Evolutionary conservation across 1,140 invertebrate genomes (phyloP), one percentile per base, ranked within the genome.

Genomic region (Aphidius ervi): DNA sequence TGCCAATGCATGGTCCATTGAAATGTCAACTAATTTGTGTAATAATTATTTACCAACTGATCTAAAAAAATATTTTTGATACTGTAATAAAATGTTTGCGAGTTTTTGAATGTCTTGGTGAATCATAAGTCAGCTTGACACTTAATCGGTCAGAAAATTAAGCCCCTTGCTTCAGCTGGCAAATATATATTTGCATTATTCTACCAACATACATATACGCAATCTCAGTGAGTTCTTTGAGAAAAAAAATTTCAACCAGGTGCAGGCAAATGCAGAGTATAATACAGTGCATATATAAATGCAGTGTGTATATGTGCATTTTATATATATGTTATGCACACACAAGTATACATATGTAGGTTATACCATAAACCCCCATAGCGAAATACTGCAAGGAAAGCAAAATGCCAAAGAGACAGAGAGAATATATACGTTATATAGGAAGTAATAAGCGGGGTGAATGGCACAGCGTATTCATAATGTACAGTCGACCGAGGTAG

Each of bases 401-500:
- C 23, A 31, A 31, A 31, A 31, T 31, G 23, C 39, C 52, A 63
- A 62, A 46, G 61, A 63, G 58, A 47, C 47, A 50, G 52, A 54
- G 63, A 52, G 57, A 59, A 48, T 59, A 47, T 59, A 47, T 31
- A 31, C 57, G 45, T 48, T 65, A 68, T 59, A 63, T 67, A 69
- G 64, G 68, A 70, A 70, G 69, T 68, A 72, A 70, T 72, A 71
- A 73, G 65, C 70, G 63, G 64, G 65, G 63, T 74, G 73, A 77
- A 74, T 74, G 69, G 72, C 61, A 48, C 57, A 65, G 62, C 64
- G 70, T 70, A 72, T 75, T 73, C 71, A 76, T 76, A 77, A 74
- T 75, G 67, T 65, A 74, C 58, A 65, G 64, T 65, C 64, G 64
- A 63, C 65, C 63, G 65, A 67, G 63, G 67, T 47, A 65, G 49